These are phyloP conservation scores for Pollicipes pollicipes DNA, from an alignment of 1,140 invertebrate species.

Conservation along the genomic window DNA sequence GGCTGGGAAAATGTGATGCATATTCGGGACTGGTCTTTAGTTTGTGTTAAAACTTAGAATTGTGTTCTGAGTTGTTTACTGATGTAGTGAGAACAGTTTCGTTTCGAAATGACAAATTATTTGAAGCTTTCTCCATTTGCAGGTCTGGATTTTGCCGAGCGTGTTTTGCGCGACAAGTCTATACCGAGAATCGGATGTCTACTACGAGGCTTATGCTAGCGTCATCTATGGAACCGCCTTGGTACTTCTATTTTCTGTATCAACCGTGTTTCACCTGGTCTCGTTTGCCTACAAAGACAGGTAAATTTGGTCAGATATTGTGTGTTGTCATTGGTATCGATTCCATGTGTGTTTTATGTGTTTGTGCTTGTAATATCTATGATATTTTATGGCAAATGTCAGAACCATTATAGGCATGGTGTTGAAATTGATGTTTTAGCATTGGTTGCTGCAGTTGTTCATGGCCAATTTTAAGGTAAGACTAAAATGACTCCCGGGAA, in stretches of 20 bases:
- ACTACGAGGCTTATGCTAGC: constrained; percentile 55
- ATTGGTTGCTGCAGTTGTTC: no score
- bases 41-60: constrained; percentile 4
- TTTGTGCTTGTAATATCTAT: no score
- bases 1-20: no score
- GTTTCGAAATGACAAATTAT: not conserved
- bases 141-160: constrained; percentile 64
- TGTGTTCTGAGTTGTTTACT: constrained; percentile 7
- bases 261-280: constrained; percentile 75
- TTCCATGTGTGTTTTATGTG: no score
- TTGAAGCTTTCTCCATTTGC: constrained; percentile 16
- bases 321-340: no score
- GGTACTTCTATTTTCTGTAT: constrained; percentile 66
- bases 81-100: not conserved
- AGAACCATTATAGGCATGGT: no score
- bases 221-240: constrained; percentile 68
- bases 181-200: constrained; percentile 45
- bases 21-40: no score
- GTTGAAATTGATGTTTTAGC: no score
- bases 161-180: constrained; percentile 52
- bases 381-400: no score
- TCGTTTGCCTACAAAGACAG: constrained; percentile 39
- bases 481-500: no score
- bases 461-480: no score
- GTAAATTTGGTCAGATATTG: constrained; percentile 18